These are phyloP conservation scores for Pelagia noctiluca DNA, from an alignment of 30 jellyfish, hydroid and myxozoan species.

Conservation along the genomic window DNA sequence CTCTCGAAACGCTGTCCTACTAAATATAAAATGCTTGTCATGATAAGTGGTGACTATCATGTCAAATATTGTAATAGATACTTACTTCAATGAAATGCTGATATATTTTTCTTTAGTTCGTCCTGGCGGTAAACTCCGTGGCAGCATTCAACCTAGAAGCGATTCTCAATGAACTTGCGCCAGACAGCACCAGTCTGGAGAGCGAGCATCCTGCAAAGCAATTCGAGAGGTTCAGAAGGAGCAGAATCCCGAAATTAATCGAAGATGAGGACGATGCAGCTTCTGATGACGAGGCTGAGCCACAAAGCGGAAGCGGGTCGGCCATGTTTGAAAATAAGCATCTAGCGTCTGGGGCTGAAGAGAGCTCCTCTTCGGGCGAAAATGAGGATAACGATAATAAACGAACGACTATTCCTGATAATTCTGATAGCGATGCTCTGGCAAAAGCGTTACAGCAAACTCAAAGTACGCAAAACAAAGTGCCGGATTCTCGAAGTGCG, in stretches of 20 bases:
- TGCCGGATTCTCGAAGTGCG: slow-evolving; percentile 30
- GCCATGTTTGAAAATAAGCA: slow-evolving; percentile 36
- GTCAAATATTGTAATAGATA: background rate
- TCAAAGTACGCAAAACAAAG: slow-evolving; percentile 20
- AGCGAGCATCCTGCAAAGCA: slow-evolving; percentile 65
- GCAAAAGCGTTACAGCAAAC: slow-evolving; percentile 4
- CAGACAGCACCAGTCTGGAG: slow-evolving; percentile 69
- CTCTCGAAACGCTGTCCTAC: background rate
- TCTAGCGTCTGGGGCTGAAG: slow-evolving; percentile 42
- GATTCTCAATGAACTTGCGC: slow-evolving; percentile 80
- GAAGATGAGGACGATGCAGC: slow-evolving; percentile 60
- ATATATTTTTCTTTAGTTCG: slow-evolving; percentile 16
- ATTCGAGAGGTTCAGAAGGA: slow-evolving; percentile 88
- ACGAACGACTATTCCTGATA: slow-evolving; percentile 15
- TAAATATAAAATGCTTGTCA: background rate
- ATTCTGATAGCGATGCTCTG: slow-evolving; percentile 18
- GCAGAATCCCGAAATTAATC: slow-evolving; percentile 48
- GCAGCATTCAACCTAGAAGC: slow-evolving; percentile 77
- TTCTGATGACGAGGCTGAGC: slow-evolving; percentile 21
- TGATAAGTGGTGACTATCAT: too few relatives aligned
- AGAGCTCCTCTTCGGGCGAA: slow-evolving; percentile 54
- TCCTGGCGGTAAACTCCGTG: slow-evolving; percentile 20
- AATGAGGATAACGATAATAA: slow-evolving; percentile 30
- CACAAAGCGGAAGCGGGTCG: slow-evolving; percentile 20
- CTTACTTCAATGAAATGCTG: background rate